Percentiles rank a stretch among this genome's conserved stretches.
Evolutionary conservation across 1,140 invertebrate species (phyloP).

Genomic region (Cardiocondyla obscurior): DNA sequence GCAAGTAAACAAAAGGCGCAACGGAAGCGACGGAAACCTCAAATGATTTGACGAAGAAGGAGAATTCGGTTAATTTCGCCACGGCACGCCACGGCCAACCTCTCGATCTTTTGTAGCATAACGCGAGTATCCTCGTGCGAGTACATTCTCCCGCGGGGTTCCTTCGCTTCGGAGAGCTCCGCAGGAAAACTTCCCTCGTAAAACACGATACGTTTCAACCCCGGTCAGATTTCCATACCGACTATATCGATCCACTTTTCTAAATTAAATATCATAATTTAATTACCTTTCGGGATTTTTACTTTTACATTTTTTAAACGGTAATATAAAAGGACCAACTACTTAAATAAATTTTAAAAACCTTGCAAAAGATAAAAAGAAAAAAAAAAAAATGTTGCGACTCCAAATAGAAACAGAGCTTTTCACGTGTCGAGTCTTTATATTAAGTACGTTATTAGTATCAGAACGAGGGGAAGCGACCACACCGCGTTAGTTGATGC

Average conservation of each 20-base stretch:
- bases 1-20: conserved; percentile 36
- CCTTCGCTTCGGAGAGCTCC: neutral
- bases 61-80: conserved; percentile 52
- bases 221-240: neutral
- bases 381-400: neutral
- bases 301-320: neutral
- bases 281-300: neutral
- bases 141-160: conserved; percentile 15
- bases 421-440: too few relatives aligned
- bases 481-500: neutral
- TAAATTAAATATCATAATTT: neutral
- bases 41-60: conserved; percentile 40
- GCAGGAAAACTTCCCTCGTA: neutral
- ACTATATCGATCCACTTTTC: neutral
- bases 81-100: conserved; percentile 31
- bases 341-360: too few relatives aligned
- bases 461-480: neutral
- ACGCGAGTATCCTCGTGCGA: conserved; percentile 19
- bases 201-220: neutral
- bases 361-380: too few relatives aligned
- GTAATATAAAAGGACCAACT: too few relatives aligned
- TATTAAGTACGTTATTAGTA: too few relatives aligned
- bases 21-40: conserved; percentile 39
- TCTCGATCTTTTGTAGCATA: conserved; percentile 43
- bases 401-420: too few relatives aligned